A percentile compares a stretch with the other conserved stretches of the same genome.
Conservation (phyloP, 92 coral and sea anemone species). For the Palythoa grandis region DNA sequence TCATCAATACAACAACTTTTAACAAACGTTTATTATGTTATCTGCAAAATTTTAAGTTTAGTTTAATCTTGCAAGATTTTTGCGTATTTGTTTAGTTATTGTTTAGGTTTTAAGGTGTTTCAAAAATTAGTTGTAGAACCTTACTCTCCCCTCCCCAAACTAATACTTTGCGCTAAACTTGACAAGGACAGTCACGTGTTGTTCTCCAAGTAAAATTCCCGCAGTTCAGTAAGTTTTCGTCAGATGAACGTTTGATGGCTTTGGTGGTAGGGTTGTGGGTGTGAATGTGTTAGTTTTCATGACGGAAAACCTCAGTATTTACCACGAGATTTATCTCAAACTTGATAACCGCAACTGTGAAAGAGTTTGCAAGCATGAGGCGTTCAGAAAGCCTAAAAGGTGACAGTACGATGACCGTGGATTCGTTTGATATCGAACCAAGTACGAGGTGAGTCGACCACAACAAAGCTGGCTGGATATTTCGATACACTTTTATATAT, state of each 20-base stretch:
- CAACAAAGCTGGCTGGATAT: neutral
- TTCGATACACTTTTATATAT: neutral
- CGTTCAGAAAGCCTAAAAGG: constrained; percentile 22
- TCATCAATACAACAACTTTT: neutral
- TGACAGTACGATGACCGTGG: constrained; percentile 7
- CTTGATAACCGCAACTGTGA: constrained; percentile 7
- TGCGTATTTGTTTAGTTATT: neutral
- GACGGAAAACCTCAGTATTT: constrained; percentile 20
- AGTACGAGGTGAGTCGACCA: neutral
- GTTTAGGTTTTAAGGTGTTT: neutral
- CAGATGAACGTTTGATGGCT: constrained; percentile 24
- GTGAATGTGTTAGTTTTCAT: constrained; percentile 25
- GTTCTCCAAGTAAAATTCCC: neutral
- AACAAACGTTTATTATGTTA: neutral
- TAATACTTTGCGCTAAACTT: neutral
- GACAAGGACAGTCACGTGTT: constrained; percentile 38
- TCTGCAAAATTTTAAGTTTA: neutral
- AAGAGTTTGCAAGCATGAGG: constrained; percentile 33
- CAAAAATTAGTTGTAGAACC: too few relatives aligned
- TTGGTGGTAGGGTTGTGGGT: neutral
- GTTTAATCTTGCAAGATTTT: neutral
- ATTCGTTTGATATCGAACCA: neutral
- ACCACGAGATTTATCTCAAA: constrained; percentile 42
- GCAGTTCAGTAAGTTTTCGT: constrained; percentile 27
- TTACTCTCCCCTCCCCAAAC: constrained; percentile 1